phyloP scores from a whole-genome alignment of 2,888 invertebrate genomes.

The Busseola fusca region DNA sequence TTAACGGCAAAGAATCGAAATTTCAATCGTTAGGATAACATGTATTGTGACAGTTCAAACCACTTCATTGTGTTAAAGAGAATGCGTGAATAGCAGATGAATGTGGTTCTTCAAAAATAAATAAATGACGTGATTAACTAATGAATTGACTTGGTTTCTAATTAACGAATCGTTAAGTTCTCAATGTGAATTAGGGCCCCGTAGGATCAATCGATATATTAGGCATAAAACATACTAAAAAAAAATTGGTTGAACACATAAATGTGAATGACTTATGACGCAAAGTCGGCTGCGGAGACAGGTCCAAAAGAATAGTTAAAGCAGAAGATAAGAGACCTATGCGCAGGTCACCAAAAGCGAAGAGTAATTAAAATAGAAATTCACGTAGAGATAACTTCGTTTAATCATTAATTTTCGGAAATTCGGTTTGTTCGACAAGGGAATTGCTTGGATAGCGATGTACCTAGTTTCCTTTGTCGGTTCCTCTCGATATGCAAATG shows the following conservation, averaged over 20 bases:
- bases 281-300: not conserved
- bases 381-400: not conserved
- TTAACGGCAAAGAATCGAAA: too few relatives aligned
- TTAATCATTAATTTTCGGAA: not conserved
- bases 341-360: not conserved
- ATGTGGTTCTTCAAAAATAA: too few relatives aligned
- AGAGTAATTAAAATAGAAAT: not conserved
- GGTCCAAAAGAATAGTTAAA: not conserved
- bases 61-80: too few relatives aligned
- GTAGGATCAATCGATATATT: constrained; percentile 2
- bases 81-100: too few relatives aligned
- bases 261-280: not conserved
- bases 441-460: not conserved
- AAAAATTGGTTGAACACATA: not conserved
- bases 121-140: too few relatives aligned
- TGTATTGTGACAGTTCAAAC: too few relatives aligned
- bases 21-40: too few relatives aligned
- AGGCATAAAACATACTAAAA: not conserved
- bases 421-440: not conserved
- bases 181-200: too few relatives aligned
- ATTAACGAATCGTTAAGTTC: too few relatives aligned
- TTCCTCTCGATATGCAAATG: not conserved
- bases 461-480: not conserved
- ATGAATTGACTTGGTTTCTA: too few relatives aligned
- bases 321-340: not conserved